These are phyloP conservation scores for Chiloscyllium plagiosum DNA, from an alignment of 2,113 vertebrate species.

Conservation along the genomic window DNA sequence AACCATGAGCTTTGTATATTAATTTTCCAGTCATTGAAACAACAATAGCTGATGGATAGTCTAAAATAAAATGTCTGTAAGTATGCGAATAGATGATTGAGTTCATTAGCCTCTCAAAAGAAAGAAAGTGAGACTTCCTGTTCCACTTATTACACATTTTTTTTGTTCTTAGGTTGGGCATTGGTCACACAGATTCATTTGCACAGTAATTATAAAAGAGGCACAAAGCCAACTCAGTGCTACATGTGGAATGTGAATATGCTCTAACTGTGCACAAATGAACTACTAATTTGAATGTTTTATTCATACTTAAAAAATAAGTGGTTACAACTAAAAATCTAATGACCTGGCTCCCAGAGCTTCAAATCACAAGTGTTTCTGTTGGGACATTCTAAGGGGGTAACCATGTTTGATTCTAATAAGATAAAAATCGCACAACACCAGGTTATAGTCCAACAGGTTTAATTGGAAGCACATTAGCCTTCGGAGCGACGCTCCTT, in stretches of 20 bases:
- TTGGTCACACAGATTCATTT: not conserved
- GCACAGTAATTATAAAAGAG: not conserved
- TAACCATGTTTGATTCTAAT: not conserved
- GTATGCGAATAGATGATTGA: not conserved
- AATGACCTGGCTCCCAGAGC: not conserved
- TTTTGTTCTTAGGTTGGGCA: not conserved
- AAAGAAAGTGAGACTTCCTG: not conserved
- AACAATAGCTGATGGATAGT: not conserved
- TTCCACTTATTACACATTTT: not conserved
- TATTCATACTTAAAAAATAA: not conserved
- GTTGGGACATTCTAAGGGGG: not conserved
- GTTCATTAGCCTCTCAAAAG: too few relatives aligned
- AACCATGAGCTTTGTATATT: not conserved
- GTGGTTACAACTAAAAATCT: not conserved
- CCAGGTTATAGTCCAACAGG: too few relatives aligned
- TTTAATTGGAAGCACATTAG: too few relatives aligned
- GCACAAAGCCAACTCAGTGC: not conserved
- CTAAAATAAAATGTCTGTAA: not conserved
- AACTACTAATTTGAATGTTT: not conserved
- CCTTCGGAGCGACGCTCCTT: too few relatives aligned
- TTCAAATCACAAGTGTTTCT: not conserved
- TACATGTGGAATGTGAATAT: not conserved
- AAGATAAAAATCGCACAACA: too few relatives aligned
- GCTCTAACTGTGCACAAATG: not conserved
- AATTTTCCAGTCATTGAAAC: not conserved